Evolutionary conservation across 2,888 invertebrate species (phyloP), one percentile per base, ranked within the genome.

Genomic region (Drosophila formosana): DNA sequence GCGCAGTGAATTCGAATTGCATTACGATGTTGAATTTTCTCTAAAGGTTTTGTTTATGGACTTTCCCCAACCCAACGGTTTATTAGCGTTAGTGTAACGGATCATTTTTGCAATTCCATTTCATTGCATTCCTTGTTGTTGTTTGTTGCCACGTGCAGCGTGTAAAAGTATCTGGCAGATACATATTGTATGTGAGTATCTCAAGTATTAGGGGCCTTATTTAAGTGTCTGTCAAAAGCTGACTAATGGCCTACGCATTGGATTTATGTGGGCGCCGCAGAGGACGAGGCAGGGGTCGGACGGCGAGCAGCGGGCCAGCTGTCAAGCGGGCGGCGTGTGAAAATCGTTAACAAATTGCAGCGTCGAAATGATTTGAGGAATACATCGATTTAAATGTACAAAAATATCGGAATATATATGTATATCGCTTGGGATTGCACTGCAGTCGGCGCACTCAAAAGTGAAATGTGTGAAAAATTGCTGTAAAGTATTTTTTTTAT

Each of bases 321-420:
- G 88, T 85, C 88, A 86, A 66, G 66, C 71, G 32, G 71, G 68
- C 69, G 34, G 72, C 68, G 83, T 84, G 83, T 84, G 89, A 84
- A 89, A 88, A 84, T 87, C 70, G 78, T 79, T 87, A 85, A 87
- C 89, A 85, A 85, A 85, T 89, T 87, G 82, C 77, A 69, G 88
- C 75, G 85, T 74, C 85, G 82, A 89, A 84, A 85, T 66, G 75
- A 61, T 79, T 81, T 74, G 57, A 70, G 65, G 75, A 78, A 75
- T 58, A 75, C 72, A 75, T 71, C 56, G 70, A 76, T 71, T 66
- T 86, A 73, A 80, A 80, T 72, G 63, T 79, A 82, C 82, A 80
- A 60, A 72, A 58, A 63, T 58, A 52, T 46, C 60, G 67, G 70
- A 72, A 79, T 53, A 62, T 76, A 76, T 69, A 69, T 67, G 71